Percentiles rank a stretch among this genome's conserved stretches.
Evolutionary conservation across 2,888 invertebrate species (phyloP).

Genomic region (Rotaria magnacalcarata): DNA sequence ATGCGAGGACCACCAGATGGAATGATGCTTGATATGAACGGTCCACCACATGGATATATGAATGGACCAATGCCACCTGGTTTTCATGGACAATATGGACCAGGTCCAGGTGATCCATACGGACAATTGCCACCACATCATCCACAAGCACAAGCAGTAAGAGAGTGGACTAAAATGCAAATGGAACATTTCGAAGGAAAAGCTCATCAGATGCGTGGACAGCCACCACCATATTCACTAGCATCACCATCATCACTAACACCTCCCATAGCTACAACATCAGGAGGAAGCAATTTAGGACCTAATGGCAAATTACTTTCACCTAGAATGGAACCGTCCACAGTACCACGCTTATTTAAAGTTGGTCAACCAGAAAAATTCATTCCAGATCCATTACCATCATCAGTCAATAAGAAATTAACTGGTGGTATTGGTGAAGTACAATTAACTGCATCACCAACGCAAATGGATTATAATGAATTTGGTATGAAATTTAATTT

Average conservation of each 20-base stretch:
- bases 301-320: conserved; percentile 38
- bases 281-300: conserved; percentile 49
- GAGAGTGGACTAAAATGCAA: conserved; percentile 47
- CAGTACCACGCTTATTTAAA: conserved; percentile 17
- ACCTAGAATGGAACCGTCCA: conserved; percentile 44
- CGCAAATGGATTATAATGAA: conserved; percentile 45
- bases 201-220: conserved; percentile 51
- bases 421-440: neutral
- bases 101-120: conserved; percentile 46
- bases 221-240: conserved; percentile 7
- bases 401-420: neutral
- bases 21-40: conserved; percentile 28
- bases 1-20: conserved; percentile 18
- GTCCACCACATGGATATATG: conserved; percentile 2
- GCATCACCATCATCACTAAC: conserved; percentile 39
- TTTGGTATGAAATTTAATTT: neutral
- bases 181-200: conserved; percentile 51
- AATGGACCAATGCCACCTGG: conserved; percentile 30
- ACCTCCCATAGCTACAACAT: conserved; percentile 47
- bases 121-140: conserved; percentile 47
- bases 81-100: conserved; percentile 41
- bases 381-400: conserved; percentile 4
- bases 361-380: conserved; percentile 31
- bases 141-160: conserved; percentile 48
- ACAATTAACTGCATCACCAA: conserved; percentile 45